Conservation (phyloP, 92 coral and sea anemone species). For the Desmophyllum pertusum region DNA sequence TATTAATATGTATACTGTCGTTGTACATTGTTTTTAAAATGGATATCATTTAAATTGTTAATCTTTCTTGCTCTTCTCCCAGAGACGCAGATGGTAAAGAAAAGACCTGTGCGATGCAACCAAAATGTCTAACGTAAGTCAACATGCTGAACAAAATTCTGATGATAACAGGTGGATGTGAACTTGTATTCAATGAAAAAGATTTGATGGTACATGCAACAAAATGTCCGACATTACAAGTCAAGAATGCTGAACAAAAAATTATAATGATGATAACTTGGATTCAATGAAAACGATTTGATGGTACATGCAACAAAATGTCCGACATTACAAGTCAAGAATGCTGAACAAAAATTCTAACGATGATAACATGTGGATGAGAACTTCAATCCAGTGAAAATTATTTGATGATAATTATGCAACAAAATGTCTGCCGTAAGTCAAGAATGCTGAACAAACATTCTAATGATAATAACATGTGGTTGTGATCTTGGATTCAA, state of each 20-base stretch:
- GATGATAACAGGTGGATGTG: background rate
- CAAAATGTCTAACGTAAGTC: slow-evolving; percentile 30
- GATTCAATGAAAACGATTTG: background rate
- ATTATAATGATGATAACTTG: background rate
- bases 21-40: background rate
- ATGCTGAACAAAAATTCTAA: background rate
- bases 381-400: background rate
- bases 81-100: slow-evolving; percentile 40
- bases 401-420: background rate
- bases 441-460: background rate
- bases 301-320: background rate
- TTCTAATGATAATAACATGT: background rate
- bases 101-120: slow-evolving; percentile 47
- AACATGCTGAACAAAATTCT: background rate
- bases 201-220: background rate
- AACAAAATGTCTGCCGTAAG: background rate
- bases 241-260: background rate
- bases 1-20: background rate
- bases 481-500: background rate
- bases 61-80: slow-evolving; percentile 42
- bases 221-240: background rate
- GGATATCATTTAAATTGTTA: background rate
- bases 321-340: background rate
- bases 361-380: background rate
- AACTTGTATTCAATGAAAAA: background rate